phyloP scores from a whole-genome alignment of 2,888 invertebrate genomes.

The Bellardia bayeri region DNA sequence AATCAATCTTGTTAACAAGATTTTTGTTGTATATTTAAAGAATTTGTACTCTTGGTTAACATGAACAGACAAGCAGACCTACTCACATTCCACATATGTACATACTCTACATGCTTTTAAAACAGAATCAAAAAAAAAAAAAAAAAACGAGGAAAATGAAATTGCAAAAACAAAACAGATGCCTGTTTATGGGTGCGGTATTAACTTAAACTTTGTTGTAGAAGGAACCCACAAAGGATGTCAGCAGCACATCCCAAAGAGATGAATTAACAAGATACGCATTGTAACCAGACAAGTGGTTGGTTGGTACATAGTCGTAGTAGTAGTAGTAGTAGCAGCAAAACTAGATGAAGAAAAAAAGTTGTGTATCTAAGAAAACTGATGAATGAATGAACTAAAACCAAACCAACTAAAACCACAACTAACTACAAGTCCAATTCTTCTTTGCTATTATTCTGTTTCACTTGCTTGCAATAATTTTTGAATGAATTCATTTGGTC shows the following conservation, averaged over 20 bases:
- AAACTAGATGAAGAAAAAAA: conserved; percentile 44
- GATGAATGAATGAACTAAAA: conserved; percentile 70
- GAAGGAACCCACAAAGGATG: conserved; percentile 68
- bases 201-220: conserved; percentile 59
- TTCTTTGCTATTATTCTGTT: background rate
- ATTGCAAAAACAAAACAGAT: conserved; percentile 59
- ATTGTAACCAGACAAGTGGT: conserved; percentile 61
- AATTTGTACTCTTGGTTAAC: conserved; percentile 48
- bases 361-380: conserved; percentile 63
- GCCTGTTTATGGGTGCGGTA: conserved; percentile 72
- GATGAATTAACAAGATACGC: conserved; percentile 73
- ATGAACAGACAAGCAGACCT: conserved; percentile 28
- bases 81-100: background rate
- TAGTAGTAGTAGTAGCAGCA: background rate
- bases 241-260: conserved; percentile 60
- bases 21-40: conserved; percentile 57
- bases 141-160: conserved; percentile 10
- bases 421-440: background rate
- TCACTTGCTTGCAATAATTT: conserved; percentile 35
- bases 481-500: conserved; percentile 67
- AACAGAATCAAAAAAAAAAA: conserved; percentile 12
- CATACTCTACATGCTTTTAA: conserved; percentile 43
- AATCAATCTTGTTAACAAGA: conserved; percentile 74
- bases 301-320: conserved; percentile 4
- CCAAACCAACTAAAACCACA: background rate